phyloP scores from a whole-genome alignment of 2,888 invertebrate species.

The Melitaea athalia region DNA sequence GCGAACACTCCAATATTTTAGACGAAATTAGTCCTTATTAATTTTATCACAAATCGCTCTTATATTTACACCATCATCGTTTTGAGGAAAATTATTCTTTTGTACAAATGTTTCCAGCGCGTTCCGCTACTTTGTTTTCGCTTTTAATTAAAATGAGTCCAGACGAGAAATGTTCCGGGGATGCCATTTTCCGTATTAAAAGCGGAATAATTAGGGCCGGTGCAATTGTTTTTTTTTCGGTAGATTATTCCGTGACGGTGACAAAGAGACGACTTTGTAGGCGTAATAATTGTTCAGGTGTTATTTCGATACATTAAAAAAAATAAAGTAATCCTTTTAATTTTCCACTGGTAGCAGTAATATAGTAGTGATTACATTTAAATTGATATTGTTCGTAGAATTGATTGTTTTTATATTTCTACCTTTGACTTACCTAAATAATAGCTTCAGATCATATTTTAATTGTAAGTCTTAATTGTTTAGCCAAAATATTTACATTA shows the following conservation, averaged over 20 bases:
- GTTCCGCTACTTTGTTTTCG: constrained; percentile 66
- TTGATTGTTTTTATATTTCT: no score
- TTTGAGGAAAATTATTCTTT: constrained; percentile 50
- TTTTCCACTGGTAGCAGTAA: background rate
- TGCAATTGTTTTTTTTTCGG: constrained; percentile 43
- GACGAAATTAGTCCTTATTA: constrained; percentile 18
- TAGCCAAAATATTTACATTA: no score
- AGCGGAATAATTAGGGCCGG: constrained; percentile 43
- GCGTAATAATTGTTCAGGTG: constrained; percentile 13
- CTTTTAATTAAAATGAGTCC: constrained; percentile 76
- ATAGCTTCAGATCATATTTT: no score
- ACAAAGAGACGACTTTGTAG: constrained; percentile 22
- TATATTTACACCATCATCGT: constrained; percentile 37
- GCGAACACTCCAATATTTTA: constrained; percentile 3
- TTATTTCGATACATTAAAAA: background rate
- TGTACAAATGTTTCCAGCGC: constrained; percentile 54
- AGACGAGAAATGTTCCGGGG: constrained; percentile 51
- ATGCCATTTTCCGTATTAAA: constrained; percentile 42
- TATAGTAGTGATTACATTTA: background rate
- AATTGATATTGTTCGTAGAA: no score
- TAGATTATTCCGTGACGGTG: constrained; percentile 38
- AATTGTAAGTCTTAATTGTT: no score
- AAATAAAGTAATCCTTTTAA: background rate
- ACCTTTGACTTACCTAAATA: no score
- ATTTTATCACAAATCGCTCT: constrained; percentile 33